Percentiles rank a stretch among this genome's conserved stretches.
Conservation (phyloP, 2,113 vertebrate genomes). For the Hyaena hyaena region DNA sequence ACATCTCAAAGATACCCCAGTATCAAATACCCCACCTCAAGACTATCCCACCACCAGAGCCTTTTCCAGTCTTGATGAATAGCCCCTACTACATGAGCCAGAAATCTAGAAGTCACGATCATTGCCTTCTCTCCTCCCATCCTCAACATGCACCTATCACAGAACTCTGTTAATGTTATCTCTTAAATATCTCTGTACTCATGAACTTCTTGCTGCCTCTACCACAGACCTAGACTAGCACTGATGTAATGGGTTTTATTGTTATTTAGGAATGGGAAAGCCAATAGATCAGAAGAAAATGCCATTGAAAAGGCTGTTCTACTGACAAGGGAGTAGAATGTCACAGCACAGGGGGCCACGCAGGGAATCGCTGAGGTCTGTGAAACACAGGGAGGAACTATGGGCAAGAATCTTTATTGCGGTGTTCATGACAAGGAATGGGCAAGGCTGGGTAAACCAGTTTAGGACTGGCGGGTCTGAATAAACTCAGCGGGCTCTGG, state of each 20-base stretch:
- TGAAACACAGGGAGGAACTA: neutral
- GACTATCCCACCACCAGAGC: neutral
- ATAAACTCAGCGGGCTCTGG: neutral
- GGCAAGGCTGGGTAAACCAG: neutral
- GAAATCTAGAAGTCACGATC: neutral
- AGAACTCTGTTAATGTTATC: neutral
- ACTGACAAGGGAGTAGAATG: neutral
- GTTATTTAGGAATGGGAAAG: neutral
- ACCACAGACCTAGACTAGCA: neutral
- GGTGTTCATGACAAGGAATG: neutral
- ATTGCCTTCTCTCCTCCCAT: neutral
- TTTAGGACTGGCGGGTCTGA: neutral
- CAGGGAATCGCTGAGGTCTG: neutral
- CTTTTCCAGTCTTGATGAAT: neutral
- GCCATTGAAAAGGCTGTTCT: neutral
- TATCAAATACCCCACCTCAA: neutral
- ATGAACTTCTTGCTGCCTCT: neutral
- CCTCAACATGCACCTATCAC: neutral
- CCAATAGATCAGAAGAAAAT: neutral
- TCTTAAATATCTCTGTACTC: neutral
- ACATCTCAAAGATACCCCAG: neutral
- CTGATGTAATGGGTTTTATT: neutral
- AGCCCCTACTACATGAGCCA: neutral
- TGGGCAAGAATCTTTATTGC: neutral
- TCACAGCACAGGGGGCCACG: accelerated